Evolutionary conservation across 2,888 invertebrate genomes (phyloP), one percentile per base, ranked within the genome.

Genomic region (Ephialtes manifestator): DNA sequence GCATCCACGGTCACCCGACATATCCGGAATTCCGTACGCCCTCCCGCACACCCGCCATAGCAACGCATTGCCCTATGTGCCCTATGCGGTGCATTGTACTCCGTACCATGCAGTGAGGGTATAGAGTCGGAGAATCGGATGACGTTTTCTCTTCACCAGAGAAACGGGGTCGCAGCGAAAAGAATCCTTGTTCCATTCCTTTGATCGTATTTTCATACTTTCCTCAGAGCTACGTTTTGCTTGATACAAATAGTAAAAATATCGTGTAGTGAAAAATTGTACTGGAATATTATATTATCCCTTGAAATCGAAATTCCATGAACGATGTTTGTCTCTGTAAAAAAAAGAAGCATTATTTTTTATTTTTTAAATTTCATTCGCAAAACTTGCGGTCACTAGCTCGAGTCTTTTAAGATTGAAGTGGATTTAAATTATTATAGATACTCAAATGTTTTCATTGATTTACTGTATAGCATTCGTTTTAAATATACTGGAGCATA

Each of bases 11-110:
- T 70, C 58, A 60, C 77, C 68, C 81, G 77, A 77, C 77, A 81
- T 84, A 71, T 81, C 77, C 77, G 74, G 84, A 84, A 84, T 84
- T 84, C 81, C 81, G 48, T 11, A 46, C n/a, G 15, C 39, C 35
- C 20, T 24, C 20, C 24, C 18, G 43, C 4, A 20, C 46, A n/a
- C 46, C 72, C 28, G 11, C 7, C 70, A 53, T 20, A 65, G 68
- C 79, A n/a, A n/a, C 79, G 53, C 55, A 58, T 53, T n/a, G 18
- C 72, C 55, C 46, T 15, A 28, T 68, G 67, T 20, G 43, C 48
- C 28, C 43, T n/a, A 13, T 55, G 39, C 39, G 60, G 43, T 31
- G 60, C 51, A 51, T 31, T 28, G 20, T 51, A 60, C 76, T n/a
- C 31, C 28, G 31, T 46, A 60, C 24, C 24, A n/a, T 68, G 18